Conservation (phyloP, 1,140 invertebrate species). For the Brachionus rubens region DNA sequence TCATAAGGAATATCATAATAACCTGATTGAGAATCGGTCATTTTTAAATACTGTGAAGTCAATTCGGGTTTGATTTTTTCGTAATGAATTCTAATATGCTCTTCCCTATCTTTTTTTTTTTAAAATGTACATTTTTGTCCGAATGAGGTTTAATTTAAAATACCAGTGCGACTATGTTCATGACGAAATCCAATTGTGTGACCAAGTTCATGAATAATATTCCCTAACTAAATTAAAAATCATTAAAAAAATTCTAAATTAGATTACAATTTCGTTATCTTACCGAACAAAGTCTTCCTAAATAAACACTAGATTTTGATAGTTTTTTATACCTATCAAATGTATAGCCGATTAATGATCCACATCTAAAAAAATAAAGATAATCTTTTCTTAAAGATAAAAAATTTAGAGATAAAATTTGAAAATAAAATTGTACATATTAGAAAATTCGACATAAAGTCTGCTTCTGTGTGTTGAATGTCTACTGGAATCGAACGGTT, state of each 20-base stretch:
- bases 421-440: constrained; percentile 2
- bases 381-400: too few species aligned
- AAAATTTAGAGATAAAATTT: not conserved
- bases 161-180: constrained; percentile 52
- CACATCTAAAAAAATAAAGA: constrained; percentile 24
- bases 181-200: constrained; percentile 66
- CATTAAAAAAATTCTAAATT: not conserved
- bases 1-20: constrained; percentile 50
- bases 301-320: constrained; percentile 31
- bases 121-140: not conserved
- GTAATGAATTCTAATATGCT: constrained; percentile 51
- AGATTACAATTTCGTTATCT: constrained; percentile 4
- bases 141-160: constrained; percentile 2
- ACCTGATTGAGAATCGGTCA: not conserved
- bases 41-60: not conserved
- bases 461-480: not conserved
- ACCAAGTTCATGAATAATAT: constrained; percentile 67
- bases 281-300: constrained; percentile 27
- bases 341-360: constrained; percentile 34
- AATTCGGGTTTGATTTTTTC: constrained; percentile 50
- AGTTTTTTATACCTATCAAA: not conserved
- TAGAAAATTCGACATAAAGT: constrained; percentile 10
- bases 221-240: constrained; percentile 55
- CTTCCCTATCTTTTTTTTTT: constrained; percentile 51
- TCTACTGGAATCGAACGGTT: constrained; percentile 9